Conservation (phyloP, 2,797 vertebrate species). For the Otus scops region DNA sequence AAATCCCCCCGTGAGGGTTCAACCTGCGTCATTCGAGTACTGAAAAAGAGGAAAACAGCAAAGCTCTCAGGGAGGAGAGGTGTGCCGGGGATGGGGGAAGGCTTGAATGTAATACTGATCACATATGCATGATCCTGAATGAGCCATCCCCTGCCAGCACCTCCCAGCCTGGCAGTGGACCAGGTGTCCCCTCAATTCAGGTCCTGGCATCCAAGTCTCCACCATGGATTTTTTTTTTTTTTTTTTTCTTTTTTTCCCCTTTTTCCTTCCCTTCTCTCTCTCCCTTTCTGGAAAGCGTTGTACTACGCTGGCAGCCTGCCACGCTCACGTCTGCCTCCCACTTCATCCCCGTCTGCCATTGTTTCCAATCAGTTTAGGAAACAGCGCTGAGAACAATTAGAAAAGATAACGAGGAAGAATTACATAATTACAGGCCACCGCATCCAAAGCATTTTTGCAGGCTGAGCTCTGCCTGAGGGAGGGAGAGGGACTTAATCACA, state of each 20-base stretch:
- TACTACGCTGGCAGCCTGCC: conserved; percentile 55
- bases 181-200: background rate
- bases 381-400: conserved; percentile 81
- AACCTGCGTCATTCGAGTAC: conserved; percentile 32
- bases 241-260: too few species aligned
- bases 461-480: conserved; percentile 52
- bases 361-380: conserved; percentile 81
- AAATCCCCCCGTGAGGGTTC: background rate
- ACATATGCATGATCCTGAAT: background rate
- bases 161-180: background rate
- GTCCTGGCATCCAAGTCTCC: background rate
- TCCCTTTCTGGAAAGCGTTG: background rate
- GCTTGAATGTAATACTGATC: background rate
- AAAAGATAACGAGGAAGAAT: conserved; percentile 83
- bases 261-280: background rate
- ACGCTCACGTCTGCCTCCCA: conserved; percentile 63
- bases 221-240: fast-evolving
- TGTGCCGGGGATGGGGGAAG: background rate
- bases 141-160: background rate
- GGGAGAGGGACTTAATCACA: background rate
- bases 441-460: conserved; percentile 61
- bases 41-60: conserved; percentile 51
- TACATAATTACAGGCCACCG: conserved; percentile 80
- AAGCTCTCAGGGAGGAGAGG: background rate
- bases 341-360: conserved; percentile 76